Evolutionary conservation across 2,888 invertebrate species (phyloP).

Genomic region (Cryptocephalus primarius): DNA sequence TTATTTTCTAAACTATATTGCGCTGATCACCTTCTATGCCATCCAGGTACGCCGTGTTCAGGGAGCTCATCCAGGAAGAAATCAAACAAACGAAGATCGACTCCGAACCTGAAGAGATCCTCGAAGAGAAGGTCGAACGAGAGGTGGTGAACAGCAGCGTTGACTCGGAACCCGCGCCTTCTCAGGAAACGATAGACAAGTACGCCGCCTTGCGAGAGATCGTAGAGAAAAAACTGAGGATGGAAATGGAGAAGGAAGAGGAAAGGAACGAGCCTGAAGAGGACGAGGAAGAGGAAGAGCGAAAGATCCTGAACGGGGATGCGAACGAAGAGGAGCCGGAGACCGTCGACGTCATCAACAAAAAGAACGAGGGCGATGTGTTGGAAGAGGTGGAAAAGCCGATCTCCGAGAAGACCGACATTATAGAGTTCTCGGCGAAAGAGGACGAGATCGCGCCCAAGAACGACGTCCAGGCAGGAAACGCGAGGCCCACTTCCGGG

Average conservation of each 20-base stretch:
- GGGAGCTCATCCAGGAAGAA: constrained; percentile 71
- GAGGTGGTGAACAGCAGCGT: constrained; percentile 12
- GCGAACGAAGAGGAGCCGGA: constrained; percentile 15
- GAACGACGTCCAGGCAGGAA: too few species aligned
- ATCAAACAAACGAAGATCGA: constrained; percentile 45
- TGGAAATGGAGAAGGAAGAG: constrained; percentile 43
- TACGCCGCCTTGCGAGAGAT: constrained; percentile 77
- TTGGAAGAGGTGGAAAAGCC: constrained; percentile 12
- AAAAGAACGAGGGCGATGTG: constrained; percentile 5
- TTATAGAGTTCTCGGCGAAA: constrained; percentile 14
- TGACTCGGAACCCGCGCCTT: constrained; percentile 14
- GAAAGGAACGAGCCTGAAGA: constrained; percentile 20
- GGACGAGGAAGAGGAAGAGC: constrained; percentile 10
- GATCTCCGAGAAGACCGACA: constrained; percentile 11
- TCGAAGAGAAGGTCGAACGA: constrained; percentile 18
- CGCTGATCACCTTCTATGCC: too few species aligned
- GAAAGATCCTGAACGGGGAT: constrained; percentile 11
- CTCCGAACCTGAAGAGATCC: constrained; percentile 28
- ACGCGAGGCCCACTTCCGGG: constrained; percentile 41
- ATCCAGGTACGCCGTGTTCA: constrained; percentile 64
- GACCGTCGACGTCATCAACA: constrained; percentile 11
- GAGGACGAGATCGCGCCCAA: constrained; percentile 3
- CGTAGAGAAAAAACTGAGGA: constrained; percentile 42
- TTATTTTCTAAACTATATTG: too few species aligned
- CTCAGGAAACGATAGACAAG: constrained; percentile 37